These are phyloP conservation scores for Nycticebus coucang DNA, from an alignment of 2,113 vertebrate species.

Conservation along the genomic window DNA sequence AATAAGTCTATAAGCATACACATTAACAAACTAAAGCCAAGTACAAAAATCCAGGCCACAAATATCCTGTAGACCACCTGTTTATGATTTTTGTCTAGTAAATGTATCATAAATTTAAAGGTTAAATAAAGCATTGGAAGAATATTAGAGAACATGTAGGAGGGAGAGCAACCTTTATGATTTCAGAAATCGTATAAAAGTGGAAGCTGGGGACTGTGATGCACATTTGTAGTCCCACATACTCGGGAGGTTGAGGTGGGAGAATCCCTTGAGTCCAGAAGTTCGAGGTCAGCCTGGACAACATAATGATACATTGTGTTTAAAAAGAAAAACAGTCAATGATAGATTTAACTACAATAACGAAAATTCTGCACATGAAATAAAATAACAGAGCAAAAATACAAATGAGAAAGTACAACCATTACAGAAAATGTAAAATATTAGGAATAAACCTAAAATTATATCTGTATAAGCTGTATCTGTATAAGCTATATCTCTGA, in stretches of 20 bases:
- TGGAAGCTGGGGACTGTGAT: neutral
- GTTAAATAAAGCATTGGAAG: neutral
- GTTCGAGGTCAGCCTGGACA: neutral
- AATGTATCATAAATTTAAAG: neutral
- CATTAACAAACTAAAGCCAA: neutral
- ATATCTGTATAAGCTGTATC: neutral
- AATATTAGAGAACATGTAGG: neutral
- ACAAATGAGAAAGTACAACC: neutral
- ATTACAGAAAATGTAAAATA: conserved; percentile 22
- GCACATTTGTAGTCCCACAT: neutral
- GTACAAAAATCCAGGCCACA: neutral
- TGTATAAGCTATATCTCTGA: neutral
- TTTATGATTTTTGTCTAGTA: conserved; percentile 40
- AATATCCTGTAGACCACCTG: neutral
- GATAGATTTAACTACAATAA: neutral
- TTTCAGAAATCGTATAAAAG: conserved; percentile 24
- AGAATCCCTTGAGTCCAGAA: neutral
- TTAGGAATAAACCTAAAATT: conserved; percentile 15
- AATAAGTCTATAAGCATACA: conserved; percentile 14
- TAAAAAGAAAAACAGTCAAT: neutral
- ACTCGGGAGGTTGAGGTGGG: neutral
- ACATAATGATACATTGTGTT: neutral
- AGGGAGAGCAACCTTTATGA: neutral
- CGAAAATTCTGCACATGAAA: conserved; percentile 7
- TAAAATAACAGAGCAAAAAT: conserved; percentile 46